A percentile compares a stretch with the other conserved stretches of the same genome.
Evolutionary conservation across 2,113 vertebrate genomes (phyloP).

Genomic region (Indicator indicator): DNA sequence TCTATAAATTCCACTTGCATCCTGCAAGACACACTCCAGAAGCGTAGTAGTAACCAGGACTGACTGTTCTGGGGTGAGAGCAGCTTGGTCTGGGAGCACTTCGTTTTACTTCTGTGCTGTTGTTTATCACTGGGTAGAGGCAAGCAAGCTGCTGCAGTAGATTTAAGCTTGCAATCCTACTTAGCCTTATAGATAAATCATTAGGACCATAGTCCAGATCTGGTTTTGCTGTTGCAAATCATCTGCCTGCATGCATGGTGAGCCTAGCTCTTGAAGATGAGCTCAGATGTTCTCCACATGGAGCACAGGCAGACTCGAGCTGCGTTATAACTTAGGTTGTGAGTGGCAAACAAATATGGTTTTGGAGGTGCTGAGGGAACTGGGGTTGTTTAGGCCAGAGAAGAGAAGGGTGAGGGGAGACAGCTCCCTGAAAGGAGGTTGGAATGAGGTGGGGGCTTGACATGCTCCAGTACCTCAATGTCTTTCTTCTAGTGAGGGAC

Average conservation of each 20-base stretch:
- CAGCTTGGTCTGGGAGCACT: neutral
- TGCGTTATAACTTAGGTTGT: neutral
- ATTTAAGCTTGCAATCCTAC: slow-evolving; percentile 18
- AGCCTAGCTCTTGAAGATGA: neutral
- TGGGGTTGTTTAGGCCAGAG: no score
- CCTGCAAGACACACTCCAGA: neutral
- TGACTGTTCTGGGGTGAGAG: slow-evolving; percentile 17
- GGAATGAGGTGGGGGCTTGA: no score
- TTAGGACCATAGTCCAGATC: neutral
- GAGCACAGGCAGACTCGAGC: neutral
- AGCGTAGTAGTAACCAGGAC: neutral
- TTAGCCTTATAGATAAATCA: slow-evolving; percentile 24
- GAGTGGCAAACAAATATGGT: neutral
- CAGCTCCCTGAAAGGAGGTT: no score
- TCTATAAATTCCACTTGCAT: slow-evolving; percentile 9
- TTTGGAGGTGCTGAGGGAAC: no score
- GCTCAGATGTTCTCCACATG: neutral
- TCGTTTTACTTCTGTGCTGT: neutral
- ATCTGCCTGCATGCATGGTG: neutral
- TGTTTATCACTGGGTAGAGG: slow-evolving; percentile 23
- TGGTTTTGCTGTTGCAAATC: slow-evolving; percentile 8
- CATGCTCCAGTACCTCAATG: no score
- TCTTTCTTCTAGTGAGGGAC: no score
- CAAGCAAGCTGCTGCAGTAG: slow-evolving; percentile 6
- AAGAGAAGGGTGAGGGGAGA: no score